Evolutionary conservation across 1,140 invertebrate species (phyloP).

Genomic region (Acyrthosiphon pisum): DNA sequence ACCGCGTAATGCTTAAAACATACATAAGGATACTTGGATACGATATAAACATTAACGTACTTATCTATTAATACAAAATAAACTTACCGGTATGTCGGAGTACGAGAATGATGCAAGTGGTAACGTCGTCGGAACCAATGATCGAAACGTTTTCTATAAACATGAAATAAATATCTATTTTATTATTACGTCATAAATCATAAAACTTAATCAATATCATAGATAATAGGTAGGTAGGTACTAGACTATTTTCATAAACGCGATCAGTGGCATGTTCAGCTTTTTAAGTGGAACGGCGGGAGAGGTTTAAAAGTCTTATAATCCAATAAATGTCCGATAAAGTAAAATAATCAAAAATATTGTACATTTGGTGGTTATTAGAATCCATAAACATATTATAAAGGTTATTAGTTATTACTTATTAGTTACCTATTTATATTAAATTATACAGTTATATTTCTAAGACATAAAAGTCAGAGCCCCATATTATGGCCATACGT

Average conservation of each 20-base stretch:
- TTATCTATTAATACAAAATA: background rate
- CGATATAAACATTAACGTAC: too few species aligned
- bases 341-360: background rate
- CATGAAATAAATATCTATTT: conserved; percentile 60
- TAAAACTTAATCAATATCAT: too few species aligned
- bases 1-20: background rate
- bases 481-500: background rate
- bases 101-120: conserved; percentile 90
- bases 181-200: background rate
- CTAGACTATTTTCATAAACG: background rate
- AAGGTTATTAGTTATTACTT: background rate
- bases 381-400: background rate
- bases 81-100: conserved; percentile 87
- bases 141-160: conserved; percentile 85
- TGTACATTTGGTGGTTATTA: background rate
- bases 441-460: background rate
- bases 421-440: background rate
- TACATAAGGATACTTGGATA: background rate
- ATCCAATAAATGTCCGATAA: background rate
- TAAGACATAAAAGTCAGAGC: background rate
- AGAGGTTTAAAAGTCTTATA: background rate
- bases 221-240: too few species aligned
- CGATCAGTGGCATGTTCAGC: background rate
- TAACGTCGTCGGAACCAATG: conserved; percentile 91
- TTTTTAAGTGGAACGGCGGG: background rate